Evolutionary conservation across 2,113 vertebrate genomes (phyloP).

Genomic region (Platysteira castanea): DNA sequence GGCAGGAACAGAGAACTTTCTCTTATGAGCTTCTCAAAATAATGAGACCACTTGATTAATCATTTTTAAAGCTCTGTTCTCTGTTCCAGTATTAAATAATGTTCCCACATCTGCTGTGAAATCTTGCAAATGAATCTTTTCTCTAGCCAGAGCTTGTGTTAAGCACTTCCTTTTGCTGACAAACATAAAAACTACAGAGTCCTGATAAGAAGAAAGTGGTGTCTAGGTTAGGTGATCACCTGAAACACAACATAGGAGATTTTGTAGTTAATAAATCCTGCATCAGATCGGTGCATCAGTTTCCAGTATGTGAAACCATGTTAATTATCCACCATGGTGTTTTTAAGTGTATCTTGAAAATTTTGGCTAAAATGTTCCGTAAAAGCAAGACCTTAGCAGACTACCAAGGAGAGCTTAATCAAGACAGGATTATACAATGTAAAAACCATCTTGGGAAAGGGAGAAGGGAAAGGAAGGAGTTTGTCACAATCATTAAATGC

Average conservation of each 20-base stretch:
- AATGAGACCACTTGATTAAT: not conserved
- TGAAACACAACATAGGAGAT: not conserved
- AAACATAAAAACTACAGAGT: not conserved
- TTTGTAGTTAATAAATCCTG: not conserved
- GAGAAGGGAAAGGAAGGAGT: not conserved
- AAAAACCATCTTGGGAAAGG: not conserved
- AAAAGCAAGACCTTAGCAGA: not conserved
- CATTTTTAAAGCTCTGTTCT: not conserved
- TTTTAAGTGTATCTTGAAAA: not conserved
- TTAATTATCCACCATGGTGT: not conserved
- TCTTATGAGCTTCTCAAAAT: not conserved
- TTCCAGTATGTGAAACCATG: not conserved
- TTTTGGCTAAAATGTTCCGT: not conserved
- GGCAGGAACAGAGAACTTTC: not conserved
- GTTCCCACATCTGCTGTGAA: not conserved
- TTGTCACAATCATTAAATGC: not conserved
- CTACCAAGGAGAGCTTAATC: slow-evolving; percentile 17
- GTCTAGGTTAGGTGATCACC: not conserved
- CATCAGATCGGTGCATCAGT: not conserved
- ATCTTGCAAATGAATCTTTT: not conserved
- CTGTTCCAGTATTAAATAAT: not conserved
- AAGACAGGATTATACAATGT: slow-evolving; percentile 21
- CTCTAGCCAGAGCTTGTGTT: not conserved
- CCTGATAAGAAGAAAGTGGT: not conserved
- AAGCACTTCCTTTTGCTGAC: not conserved